Base-by-base conservation (phyloP, 2,113 vertebrate genomes). In the Carassius gibelio region DNA sequence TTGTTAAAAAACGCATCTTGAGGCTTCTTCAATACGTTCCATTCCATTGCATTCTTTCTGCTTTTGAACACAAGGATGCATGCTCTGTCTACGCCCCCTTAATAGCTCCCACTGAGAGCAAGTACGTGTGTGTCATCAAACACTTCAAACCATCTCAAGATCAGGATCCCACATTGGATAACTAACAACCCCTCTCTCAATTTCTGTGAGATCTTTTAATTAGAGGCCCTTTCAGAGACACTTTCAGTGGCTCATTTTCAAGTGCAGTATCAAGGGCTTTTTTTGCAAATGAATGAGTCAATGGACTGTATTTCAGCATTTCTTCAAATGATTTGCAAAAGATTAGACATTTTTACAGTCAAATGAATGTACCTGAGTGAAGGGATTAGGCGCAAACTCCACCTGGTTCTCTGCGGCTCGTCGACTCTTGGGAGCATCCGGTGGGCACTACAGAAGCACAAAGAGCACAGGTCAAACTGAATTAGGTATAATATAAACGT, bases 341-440 rank as follows among this genome's bases (percentile, higher is more conserved):
- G 11, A 23, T 15, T 10, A 50, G 3, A 26, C 50, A 23, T 23
- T 71, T 34, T 34, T 57, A 77, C 13, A 17, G 3, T n/a, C 19
- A n/a, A n/a, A n/a, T 7, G 14, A 10, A 57, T 84, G 42, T 88
- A 97, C 95, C 85, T 96, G 93, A 85, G 93, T 93, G 61, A 96
- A 95, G 0, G 94, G 88, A 92, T 94, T 96, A 0, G 93, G 93
- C 0, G 91, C 91, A 68, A 95, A 90, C 86, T 97, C 97, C 14
- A 96, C 93, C 59, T 97, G 94, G 91, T 97, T 94, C 85, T 97
- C 96, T 0, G 96, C 97, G 23, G 97, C 96, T 75, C 98, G 95
- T 0, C 98, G 96, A 9, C 94, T 96, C 93, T 99, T 99, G 30
- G 96, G 92, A 0, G 90, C 93, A 68, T 98, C 97, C 0, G 94